These are phyloP conservation scores for Heliconius melpomene DNA, from an alignment of 1,140 invertebrate species.

Conservation along the genomic window DNA sequence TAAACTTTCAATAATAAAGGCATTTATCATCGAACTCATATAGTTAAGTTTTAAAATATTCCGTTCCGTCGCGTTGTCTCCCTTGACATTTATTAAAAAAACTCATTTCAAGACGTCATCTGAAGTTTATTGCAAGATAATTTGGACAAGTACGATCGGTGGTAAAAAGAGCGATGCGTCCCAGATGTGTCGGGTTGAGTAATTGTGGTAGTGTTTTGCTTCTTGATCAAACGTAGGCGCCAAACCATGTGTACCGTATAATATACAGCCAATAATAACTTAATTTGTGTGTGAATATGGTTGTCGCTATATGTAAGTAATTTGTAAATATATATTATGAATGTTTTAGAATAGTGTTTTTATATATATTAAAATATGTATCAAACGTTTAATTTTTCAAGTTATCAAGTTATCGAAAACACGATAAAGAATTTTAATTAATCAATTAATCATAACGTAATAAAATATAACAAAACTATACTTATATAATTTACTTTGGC, in stretches of 20 bases:
- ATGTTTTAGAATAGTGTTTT: not conserved
- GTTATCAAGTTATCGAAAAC: not conserved
- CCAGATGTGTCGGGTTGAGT: constrained; percentile 48
- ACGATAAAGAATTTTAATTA: not conserved
- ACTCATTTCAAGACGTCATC: constrained; percentile 34
- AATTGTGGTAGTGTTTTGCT: constrained; percentile 52
- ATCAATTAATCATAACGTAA: not conserved
- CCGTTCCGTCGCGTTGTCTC: constrained; percentile 30
- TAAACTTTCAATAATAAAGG: constrained; percentile 13
- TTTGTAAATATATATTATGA: not conserved
- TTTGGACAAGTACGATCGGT: constrained; percentile 47
- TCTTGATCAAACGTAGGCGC: constrained; percentile 46
- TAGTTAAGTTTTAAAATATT: constrained; percentile 36
- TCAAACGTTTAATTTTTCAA: not conserved
- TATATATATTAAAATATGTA: not conserved
- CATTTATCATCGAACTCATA: not conserved
- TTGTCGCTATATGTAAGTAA: not conserved
- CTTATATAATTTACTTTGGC: too few species aligned
- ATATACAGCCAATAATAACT: constrained; percentile 51
- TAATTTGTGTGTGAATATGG: constrained; percentile 48
- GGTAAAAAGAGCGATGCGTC: constrained; percentile 53
- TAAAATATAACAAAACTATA: not conserved
- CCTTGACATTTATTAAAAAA: constrained; percentile 45
- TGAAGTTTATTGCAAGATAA: constrained; percentile 45
- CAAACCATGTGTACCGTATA: constrained; percentile 36